A percentile compares a stretch with the other conserved stretches of the same genome.
phyloP scores from a whole-genome alignment of 2,113 vertebrate species.

The Aptenodytes forsteri region DNA sequence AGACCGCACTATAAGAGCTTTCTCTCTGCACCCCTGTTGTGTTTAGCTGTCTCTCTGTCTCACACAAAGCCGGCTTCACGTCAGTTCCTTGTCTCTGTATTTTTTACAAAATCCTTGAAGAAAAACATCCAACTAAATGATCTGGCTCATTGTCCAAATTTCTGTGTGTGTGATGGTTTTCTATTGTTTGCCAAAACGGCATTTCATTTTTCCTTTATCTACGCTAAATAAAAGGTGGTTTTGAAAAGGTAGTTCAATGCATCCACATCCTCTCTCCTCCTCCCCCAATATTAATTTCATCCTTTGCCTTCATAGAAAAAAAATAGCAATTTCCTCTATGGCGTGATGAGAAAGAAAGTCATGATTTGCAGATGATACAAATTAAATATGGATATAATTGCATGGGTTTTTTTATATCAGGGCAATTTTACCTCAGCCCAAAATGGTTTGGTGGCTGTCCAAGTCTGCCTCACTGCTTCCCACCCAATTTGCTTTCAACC shows the following conservation, averaged over 20 bases:
- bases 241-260: not conserved
- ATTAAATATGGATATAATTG: constrained; percentile 2
- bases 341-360: not conserved
- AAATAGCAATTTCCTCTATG: not conserved
- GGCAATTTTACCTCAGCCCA: not conserved
- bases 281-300: not conserved
- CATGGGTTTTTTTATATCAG: not conserved
- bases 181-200: not conserved
- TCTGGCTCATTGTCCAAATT: not conserved
- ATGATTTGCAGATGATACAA: not conserved
- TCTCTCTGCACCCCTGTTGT: not conserved
- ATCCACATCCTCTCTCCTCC: not conserved
- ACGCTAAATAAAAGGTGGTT: not conserved
- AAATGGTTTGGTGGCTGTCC: not conserved
- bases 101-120: not conserved
- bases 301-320: not conserved
- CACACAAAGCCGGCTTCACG: not conserved
- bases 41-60: not conserved
- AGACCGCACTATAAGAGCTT: not conserved
- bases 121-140: not conserved
- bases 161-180: not conserved
- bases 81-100: not conserved
- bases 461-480: not conserved
- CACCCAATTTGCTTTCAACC: constrained; percentile 34
- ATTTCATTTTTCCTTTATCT: constrained; percentile 9